A percentile compares a stretch with the other conserved stretches of the same genome.
These are phyloP conservation scores for Scortum barcoo DNA, from an alignment of 2,113 vertebrate species.

Conservation along the genomic window DNA sequence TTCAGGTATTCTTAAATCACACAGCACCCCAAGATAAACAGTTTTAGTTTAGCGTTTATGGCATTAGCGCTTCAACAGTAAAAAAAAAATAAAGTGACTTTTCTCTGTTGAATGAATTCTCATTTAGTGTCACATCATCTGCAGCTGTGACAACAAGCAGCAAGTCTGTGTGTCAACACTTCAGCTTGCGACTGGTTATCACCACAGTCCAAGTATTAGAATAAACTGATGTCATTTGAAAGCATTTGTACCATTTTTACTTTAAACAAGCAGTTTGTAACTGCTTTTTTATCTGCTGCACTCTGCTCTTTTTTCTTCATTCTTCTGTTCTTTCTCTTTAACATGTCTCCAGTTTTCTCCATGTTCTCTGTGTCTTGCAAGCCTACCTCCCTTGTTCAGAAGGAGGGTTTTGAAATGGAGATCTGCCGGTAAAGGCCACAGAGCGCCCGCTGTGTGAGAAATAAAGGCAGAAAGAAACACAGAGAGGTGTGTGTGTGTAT, in stretches of 20 bases:
- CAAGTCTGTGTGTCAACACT: too few relatives aligned
- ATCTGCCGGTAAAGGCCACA: constrained; percentile 66
- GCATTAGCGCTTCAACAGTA: not conserved
- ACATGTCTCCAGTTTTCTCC: constrained; percentile 9
- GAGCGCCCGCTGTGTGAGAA: constrained; percentile 62
- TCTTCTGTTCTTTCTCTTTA: not conserved
- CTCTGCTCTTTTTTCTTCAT: not conserved
- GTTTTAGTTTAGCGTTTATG: not conserved
- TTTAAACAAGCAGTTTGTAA: not conserved
- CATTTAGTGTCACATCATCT: too few relatives aligned
- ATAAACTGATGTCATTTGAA: constrained; percentile 10
- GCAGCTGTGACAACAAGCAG: not conserved
- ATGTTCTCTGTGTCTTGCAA: constrained; percentile 16
- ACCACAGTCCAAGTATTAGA: not conserved
- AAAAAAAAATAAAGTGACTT: not conserved
- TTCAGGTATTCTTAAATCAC: not conserved
- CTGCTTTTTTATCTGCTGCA: constrained; percentile 20
- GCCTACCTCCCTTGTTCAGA: constrained; percentile 43
- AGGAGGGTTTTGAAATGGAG: constrained; percentile 73
- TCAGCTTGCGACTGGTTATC: not conserved
- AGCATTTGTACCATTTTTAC: constrained; percentile 6
- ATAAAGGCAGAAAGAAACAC: constrained; percentile 62
- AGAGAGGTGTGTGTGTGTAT: constrained; percentile 44
- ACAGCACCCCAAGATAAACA: not conserved
- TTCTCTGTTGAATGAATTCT: constrained; percentile 2